Base-by-base conservation (phyloP, 2,888 invertebrate species). In the Chrysomela aeneicollis region DNA sequence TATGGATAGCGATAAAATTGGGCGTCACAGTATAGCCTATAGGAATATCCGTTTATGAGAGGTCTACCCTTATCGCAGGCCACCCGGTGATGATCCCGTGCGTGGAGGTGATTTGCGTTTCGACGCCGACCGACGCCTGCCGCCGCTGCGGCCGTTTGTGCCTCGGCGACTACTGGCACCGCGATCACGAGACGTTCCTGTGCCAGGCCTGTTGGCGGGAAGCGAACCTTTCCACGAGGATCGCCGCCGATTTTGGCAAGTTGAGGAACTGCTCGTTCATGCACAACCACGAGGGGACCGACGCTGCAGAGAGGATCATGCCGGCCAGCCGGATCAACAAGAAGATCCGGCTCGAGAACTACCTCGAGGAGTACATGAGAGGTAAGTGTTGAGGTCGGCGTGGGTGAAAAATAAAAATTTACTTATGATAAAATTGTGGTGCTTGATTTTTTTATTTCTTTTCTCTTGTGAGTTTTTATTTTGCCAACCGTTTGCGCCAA, bases 161-260 rank as follows among this genome's bases (percentile, higher is more conserved):
- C 51, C 59, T 72, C 8, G 84, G 84, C 0, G 86, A 86, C 77
- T 86, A 85, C 69, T 86, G 85, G 85, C 84, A 85, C 19, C 68
- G 69, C 59, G 74, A 80, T 50, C 73, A 78, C 59, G 68, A 72
- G 1, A 69, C 74, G 18, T 85, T 82, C 67, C 74, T 85, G 47
- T 86, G 86, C 61, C 62, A 62, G 21, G 22, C 19, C 5, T 86
- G 86, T 67, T 84, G 84, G 83, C 66, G 69, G 32, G 79, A 79
- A 66, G 83, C 83, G 71, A 78, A 76, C 4, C 4, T 26, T 26
- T 26, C 26, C 6, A 3, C 26, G 6, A 6, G 4, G 3, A 6
- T 26, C 6, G 22, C 68, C 21, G 73, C 71, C 63, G 55, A 69
- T 18, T 71, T 71, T 42, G 58, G 81, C 81, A 82, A 80, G 79